These are phyloP conservation scores for Polyommatus icarus DNA, from an alignment of 2,888 invertebrate species.

Conservation along the genomic window DNA sequence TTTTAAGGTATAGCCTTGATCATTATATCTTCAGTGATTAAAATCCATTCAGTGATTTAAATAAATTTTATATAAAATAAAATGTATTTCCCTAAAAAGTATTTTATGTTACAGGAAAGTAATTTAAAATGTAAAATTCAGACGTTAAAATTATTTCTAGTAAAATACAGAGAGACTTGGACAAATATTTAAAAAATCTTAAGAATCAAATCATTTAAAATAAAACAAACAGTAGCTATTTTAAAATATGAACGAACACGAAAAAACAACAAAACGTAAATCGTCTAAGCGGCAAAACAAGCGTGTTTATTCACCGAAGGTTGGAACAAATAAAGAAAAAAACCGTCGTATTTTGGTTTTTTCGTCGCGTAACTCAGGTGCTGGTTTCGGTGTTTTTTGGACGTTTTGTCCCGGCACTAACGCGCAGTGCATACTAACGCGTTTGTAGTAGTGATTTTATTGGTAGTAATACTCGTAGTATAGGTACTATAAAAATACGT, in stretches of 20 bases:
- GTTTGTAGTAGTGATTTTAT: background rate
- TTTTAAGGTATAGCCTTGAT: no score
- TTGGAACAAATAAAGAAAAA: constrained; percentile 43
- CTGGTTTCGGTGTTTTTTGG: constrained; percentile 49
- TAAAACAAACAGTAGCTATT: constrained; percentile 10
- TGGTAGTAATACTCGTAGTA: background rate
- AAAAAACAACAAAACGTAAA: constrained; percentile 28
- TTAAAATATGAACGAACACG: constrained; percentile 12
- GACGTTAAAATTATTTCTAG: background rate
- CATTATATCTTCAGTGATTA: no score
- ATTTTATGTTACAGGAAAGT: no score
- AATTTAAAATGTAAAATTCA: no score
- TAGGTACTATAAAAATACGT: background rate
- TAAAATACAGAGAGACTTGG: no score
- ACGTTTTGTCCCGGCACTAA: constrained; percentile 48
- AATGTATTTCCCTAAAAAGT: no score
- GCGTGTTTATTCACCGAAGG: constrained; percentile 39
- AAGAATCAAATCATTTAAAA: background rate
- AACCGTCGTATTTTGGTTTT: constrained; percentile 53
- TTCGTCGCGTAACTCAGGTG: constrained; percentile 72
- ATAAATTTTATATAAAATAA: no score
- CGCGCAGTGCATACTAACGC: constrained; percentile 44
- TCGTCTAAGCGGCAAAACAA: constrained; percentile 30
- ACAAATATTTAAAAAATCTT: no score
- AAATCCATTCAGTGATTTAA: no score